Evolutionary conservation across 2,888 invertebrate species (phyloP), one percentile per base, ranked within the genome.

Genomic region (Thecocarcelia acutangulata): DNA sequence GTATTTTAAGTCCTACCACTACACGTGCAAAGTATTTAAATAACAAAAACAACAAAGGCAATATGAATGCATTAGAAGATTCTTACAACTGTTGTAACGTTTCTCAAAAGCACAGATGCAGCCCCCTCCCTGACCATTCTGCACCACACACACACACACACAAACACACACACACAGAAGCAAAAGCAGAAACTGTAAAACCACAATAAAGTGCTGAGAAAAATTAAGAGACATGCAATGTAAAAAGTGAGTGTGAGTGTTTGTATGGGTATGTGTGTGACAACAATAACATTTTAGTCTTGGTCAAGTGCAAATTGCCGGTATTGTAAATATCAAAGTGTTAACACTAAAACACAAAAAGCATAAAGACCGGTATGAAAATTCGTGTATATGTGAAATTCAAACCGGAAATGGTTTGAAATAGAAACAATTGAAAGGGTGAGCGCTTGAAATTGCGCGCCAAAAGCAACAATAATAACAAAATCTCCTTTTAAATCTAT

Each of bases 301-400:
- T 83, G 73, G 76, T 80, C 79, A 83, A 83, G 83, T 83, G 79
- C 79, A 80, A 76, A 75, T 79, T 69, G 79, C 83, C 79, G 83
- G 83, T 48, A 70, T 77, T 77, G 48, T 48, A 75, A 69, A 52
- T 52, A 46, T 61, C 37, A 40, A 19, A 50, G 42, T 13, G 24
- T 46, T 21, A 24, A n/a, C 6, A 63, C n/a, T 9, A n/a, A 54
- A 69, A 19, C 56, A 48, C 33, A 9, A n/a, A 50, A 48, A 15
- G 9, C 40, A 28, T 13, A 66, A 54, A 69, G 5, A 61, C 70
- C 42, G 50, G 37, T 58, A 44, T 19, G 50, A 48, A 46, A 37
- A 21, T 15, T 13, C 40, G 37, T 33, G 37, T 52, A 37, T 52
- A 11, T 15, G 19, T 50, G 40, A 74, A 69, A 68, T 56, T 58